Base-by-base conservation (phyloP, 1,140 invertebrate species). In the Cydia strobilella region DNA sequence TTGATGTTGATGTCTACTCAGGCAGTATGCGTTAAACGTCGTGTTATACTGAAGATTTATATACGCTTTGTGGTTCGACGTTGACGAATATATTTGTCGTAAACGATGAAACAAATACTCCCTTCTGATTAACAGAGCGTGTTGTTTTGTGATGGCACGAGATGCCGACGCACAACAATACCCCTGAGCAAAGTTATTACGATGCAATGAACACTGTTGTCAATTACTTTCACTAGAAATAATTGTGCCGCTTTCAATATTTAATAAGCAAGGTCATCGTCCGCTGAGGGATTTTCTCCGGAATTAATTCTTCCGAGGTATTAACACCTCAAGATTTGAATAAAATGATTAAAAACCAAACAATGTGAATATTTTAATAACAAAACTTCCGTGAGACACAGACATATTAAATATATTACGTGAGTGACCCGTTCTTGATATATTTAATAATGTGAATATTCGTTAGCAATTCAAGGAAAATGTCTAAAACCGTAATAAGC, bases 201-300 rank as follows among this genome's bases (percentile, higher is more conserved):
- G 7, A 69, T 69, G 65, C 65, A 59, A 65, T 51, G 31, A 54
- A 71, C 27, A 71, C 31, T 66, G 74, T 77, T 72, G 73, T 72
- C 62, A 31, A 54, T 62, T 63, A 71, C 76, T 77, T 77, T 77
- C 76, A 72, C 76, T 74, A 31, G 10, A 72, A 71, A 72, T 75
- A 75, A 75, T 72, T 73, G 27, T 69, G 48, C 25, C 51, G 74
- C 69, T 75, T 69, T 75, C 71, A 72, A 72, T 75, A 72, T 25
- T 69, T 69, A 35, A 69, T 69, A 69, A 69, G 65, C 65, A 35
- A 18, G 65, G 31, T 69, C 65, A 15, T 42, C 65, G 65, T 18
- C 35, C 31, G 0, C 35, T 4, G 65, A 35, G 65, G 65, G 31
- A 69, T 18, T 69, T 18, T 39, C 31, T 69, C 27, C 35, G 3